Base-by-base conservation (phyloP, 1,140 invertebrate genomes). In the Potamilus streckersoni region DNA sequence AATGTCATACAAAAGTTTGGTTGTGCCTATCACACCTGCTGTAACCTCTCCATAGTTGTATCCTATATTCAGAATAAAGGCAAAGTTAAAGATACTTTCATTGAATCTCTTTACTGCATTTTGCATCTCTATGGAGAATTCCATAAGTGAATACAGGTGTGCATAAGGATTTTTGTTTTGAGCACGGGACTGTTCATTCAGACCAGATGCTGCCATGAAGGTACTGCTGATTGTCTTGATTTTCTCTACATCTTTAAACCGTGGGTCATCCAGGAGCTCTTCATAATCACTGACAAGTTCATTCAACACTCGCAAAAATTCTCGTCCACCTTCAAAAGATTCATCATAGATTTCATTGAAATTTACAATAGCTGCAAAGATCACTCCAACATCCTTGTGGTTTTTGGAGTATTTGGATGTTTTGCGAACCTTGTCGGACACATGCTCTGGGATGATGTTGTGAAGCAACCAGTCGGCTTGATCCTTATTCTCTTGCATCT, bases 161-260 rank as follows among this genome's bases (percentile, higher is more conserved):
- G 94, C 93, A 82, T 95, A 90, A 0, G 93, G 92, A 68, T 94
- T 91, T 88, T 92, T 91, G 76, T 91, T 92, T 27, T 85, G 64
- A 55, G 83, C 79, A 11, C 92, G 82, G 76, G 93, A 91, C 76
- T 93, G 92, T 0, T 95, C 94, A 90, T 97, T 96, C 19, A 99
- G 89, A 0, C 97, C 97, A 74, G 96, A 97, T 1, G 97, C 97
- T 3, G 97, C 97, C 97, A 99, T 99, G 82, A 97, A 98, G 1
- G 97, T 98, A 78, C 95, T 95, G 6, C 97, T 97, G 75, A 99
- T 99, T 0, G 97, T 99, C 88, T 99, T 99, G 75, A 99, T 99
- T 90, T 99, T 99, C 87, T 98, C 97, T 2, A 99, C 95, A 71
- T 96, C 94, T 60, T 93, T 92, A 84, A 96, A 99, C 79, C 97